Base-by-base conservation (phyloP, 2,113 vertebrate genomes). In the Podocnemis expansa region DNA sequence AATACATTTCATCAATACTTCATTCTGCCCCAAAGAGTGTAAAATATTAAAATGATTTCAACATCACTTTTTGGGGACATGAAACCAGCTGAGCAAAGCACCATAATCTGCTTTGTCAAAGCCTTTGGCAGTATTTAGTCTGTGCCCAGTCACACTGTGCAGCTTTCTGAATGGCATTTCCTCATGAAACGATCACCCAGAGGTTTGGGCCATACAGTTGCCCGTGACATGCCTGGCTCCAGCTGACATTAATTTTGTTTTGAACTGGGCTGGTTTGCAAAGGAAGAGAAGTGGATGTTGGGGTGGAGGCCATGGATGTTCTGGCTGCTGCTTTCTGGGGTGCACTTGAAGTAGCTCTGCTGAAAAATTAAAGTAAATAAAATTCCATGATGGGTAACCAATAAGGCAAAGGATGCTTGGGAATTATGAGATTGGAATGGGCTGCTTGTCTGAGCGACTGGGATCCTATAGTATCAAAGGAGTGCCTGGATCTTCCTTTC, bases 201-300 rank as follows among this genome's bases (percentile, higher is more conserved):
- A 85, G 24, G 10, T 1, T 0, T 47, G 70, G 51, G n/a, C 22
- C 43, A 19, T 47, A n/a, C n/a, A 56, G 11, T 38, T 93, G 41
- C 4, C 24, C 84, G n/a, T 67, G 78, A 78, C n/a, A 27, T 78
- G 87, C 90, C 27, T 84, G 82, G 3, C 88, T 90, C 54, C 85
- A 86, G 4, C 6, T 75, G 11, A 34, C 21, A 81, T 92, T 91
- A 17, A 22, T 88, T 83, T 87, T 88, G 55, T 88, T 95, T 86
- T 78, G 43, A 75, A 8, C 4, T 81, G 34, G 27, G 41, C 5
- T 49, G 24, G 31, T 16, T 89, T 85, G 29, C 1, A 0, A 63
- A 47, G 80, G 45, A 9, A 55, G 67, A 76, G 0, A 0, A 4
- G 54, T 85, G 19, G 14, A 49, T 17, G 24, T 89, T 4, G 2